Base-by-base conservation (phyloP, 2,113 vertebrate species). In the Laterallus jamaicensis region DNA sequence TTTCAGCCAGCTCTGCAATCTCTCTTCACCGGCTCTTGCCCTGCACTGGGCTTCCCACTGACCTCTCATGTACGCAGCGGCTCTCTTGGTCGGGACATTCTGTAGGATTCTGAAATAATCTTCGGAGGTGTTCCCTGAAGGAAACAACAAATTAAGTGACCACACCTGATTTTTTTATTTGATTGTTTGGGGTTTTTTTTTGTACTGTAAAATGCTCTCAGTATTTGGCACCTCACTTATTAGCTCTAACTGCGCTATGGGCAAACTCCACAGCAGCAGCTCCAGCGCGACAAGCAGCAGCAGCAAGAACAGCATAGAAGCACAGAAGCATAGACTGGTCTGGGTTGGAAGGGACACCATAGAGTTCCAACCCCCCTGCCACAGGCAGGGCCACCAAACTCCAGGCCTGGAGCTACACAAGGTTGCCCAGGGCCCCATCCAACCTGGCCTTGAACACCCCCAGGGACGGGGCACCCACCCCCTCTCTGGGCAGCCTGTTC, bases 31-130 rank as follows among this genome's bases (percentile, higher is more conserved):
- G 63, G 11, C 47, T 31, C n/a, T 22, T 35, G 35, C 42, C 37
- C 37, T 17, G 69, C 31, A 5, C 42, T 24, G 31, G 21, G 40
- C 49, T 86, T 37, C 54, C 44, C 95, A 97, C 98, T 98, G 75
- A 98, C 98, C 98, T 98, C 96, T 96, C 92, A 98, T 82, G 78
- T 98, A 97, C 35, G 98, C 98, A 92, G 89, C 95, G 3, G 97
- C 86, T 93, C 76, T 88, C 35, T 90, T 91, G 89, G 40, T 49
- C 12, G 91, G 90, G 54, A 88, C 40, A 25, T 18, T 81, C 92
- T 55, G 84, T 69, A 97, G 88, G 55, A 96, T 93, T 42, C 67
- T 93, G 40, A 94, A 74, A 79, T 94, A 86, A 18, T 96, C 96
- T 58, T 97, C 97, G 9, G 97, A 97, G 56, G 55, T 94, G 39